A percentile compares a stretch with the other conserved stretches of the same genome.
phyloP scores from a whole-genome alignment of 1,140 invertebrate genomes.

The Drosophila neocordata region DNA sequence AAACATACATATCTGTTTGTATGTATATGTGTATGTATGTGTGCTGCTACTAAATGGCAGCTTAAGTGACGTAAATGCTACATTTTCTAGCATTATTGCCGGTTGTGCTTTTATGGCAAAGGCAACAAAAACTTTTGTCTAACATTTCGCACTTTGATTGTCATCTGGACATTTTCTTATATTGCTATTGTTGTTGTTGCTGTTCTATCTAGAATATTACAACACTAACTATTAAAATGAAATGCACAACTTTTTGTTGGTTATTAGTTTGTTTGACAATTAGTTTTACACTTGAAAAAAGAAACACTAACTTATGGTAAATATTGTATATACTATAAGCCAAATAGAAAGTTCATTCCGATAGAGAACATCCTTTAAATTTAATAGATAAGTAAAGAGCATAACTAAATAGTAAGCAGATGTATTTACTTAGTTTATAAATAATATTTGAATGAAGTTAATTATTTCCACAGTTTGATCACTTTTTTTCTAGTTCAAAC shows the following conservation, averaged over 20 bases:
- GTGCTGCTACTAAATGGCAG: slow-evolving; percentile 62
- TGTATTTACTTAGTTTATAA: too few species aligned
- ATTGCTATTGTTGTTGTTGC: background rate
- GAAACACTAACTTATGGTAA: background rate
- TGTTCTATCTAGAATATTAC: slow-evolving; percentile 5
- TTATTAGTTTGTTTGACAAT: slow-evolving; percentile 22
- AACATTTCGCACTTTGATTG: slow-evolving; percentile 70
- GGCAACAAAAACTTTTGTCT: slow-evolving; percentile 55
- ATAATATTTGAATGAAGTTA: too few species aligned
- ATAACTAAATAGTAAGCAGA: too few species aligned
- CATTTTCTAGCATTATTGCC: slow-evolving; percentile 59
- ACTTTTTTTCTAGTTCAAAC: too few species aligned
- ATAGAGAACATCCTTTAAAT: too few species aligned
- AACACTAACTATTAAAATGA: slow-evolving; percentile 45
- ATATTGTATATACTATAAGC: background rate
- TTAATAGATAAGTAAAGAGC: too few species aligned
- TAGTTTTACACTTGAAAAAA: background rate
- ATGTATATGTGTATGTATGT: slow-evolving; percentile 9
- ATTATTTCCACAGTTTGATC: too few species aligned
- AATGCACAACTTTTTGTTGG: slow-evolving; percentile 46
- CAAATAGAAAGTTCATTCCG: too few species aligned
- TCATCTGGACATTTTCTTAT: slow-evolving; percentile 23
- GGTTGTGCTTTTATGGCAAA: slow-evolving; percentile 46
- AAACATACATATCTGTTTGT: background rate
- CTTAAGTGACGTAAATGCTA: slow-evolving; percentile 77